These are phyloP conservation scores for Drepana arcuata DNA, from an alignment of 1,140 invertebrate genomes.

Conservation along the genomic window DNA sequence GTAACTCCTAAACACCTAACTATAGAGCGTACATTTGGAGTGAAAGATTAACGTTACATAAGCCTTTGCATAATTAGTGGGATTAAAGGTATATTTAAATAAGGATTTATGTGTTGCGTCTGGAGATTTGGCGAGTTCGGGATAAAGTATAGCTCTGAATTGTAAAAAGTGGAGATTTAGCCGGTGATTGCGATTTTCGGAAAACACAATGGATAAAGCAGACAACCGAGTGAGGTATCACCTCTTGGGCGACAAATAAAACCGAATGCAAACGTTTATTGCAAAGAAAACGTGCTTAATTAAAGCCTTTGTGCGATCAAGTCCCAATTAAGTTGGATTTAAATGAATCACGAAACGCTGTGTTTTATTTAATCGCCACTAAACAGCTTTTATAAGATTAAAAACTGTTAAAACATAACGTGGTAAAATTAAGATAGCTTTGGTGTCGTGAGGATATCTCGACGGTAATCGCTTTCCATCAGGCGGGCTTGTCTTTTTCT, in stretches of 20 bases:
- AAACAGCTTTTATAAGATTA: background rate
- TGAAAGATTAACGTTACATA: no score
- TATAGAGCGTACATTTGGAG: no score
- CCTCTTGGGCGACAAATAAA: no score
- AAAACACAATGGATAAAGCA: conserved; percentile 26
- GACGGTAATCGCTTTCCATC: no score
- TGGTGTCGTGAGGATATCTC: no score
- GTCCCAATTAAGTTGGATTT: background rate
- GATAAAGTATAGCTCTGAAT: conserved; percentile 52
- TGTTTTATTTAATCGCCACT: background rate
- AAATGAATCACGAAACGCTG: background rate
- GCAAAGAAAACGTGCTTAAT: conserved; percentile 3
- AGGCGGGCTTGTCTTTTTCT: no score
- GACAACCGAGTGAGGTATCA: conserved; percentile 17
- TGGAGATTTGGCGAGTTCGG: conserved; percentile 64
- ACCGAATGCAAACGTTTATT: conserved; percentile 10
- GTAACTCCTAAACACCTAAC: no score
- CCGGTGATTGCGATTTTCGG: conserved; percentile 29
- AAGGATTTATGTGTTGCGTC: conserved; percentile 68
- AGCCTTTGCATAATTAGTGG: no score
- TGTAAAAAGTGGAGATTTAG: conserved; percentile 49
- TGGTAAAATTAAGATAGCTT: background rate
- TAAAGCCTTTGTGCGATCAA: background rate
- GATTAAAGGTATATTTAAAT: conserved; percentile 66
- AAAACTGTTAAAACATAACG: background rate